Evolutionary conservation across 2,113 vertebrate genomes (phyloP), one percentile per base, ranked within the genome.

Genomic region (Eulacestoma nigropectus): DNA sequence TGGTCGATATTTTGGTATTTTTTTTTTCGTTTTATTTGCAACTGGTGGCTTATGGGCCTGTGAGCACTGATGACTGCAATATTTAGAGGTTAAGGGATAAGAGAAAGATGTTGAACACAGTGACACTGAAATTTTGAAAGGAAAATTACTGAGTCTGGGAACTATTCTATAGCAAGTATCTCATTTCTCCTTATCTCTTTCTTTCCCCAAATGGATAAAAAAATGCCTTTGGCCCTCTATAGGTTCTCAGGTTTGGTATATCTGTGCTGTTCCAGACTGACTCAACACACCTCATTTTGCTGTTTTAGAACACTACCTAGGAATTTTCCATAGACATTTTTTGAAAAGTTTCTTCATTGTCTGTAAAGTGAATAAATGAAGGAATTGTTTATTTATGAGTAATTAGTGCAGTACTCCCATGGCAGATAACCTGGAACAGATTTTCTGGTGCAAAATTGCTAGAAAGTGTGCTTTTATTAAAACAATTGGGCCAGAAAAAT

Each of bases 291-390:
- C 94, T 95, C 52, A 72, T 96, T 95, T 96, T 92, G 89, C 55
- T 88, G n/a, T 81, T 95, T 96, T 84, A 92, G 93, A 96, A 89
- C 65, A 79, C 74, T 89, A 91, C 70, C 79, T 95, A 95, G 77
- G 87, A 97, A 95, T 97, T 97, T 97, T 97, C 95, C 25, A 26
- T 44, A 87, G 33, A 91, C 53, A 93, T 93, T 79, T 92, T 97
- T 95, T 95, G 95, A 97, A 97, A 97, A 94, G 82, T 96, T 97
- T 87, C 76, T 75, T 44, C 35, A 85, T 90, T 90, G 74, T 65
- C 78, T 87, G 85, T 91, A 87, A 94, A 88, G 88, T 70, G 87
- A 94, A 94, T 91, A 96, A 96, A 84, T 90, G 84, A 81, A 90
- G 50, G 33, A 62, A 82, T 74, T 62, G 42, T 41, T 93, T 80